Evolutionary conservation across 2,888 invertebrate genomes (phyloP).

Genomic region (Smittia aterrima): DNA sequence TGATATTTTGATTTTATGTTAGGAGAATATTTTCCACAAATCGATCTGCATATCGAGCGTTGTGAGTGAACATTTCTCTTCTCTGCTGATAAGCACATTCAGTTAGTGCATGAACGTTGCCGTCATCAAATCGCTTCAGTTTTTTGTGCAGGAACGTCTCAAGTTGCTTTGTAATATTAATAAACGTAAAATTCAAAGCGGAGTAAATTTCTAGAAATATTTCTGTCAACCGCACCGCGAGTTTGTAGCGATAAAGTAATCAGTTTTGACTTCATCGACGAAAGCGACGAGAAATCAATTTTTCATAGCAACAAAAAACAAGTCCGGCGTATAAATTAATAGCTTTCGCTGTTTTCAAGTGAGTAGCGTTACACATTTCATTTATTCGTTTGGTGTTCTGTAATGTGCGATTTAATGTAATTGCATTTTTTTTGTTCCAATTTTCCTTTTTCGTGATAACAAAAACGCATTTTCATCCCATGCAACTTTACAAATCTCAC

Average conservation of each 20-base stretch:
- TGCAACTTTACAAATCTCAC: too few relatives aligned
- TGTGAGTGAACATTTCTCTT: neutral
- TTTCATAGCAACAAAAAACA: neutral
- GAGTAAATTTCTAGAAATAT: neutral
- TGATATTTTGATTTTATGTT: conserved; percentile 18
- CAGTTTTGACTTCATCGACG: neutral
- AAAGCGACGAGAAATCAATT: neutral
- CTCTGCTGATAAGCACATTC: neutral
- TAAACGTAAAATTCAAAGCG: neutral
- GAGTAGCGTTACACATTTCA: neutral
- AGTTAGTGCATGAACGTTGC: neutral
- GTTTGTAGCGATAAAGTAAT: neutral
- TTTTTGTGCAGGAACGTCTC: too few relatives aligned
- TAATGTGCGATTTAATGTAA: too few relatives aligned
- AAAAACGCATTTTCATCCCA: too few relatives aligned
- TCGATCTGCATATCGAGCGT: too few relatives aligned
- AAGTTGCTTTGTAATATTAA: too few relatives aligned
- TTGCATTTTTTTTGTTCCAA: too few relatives aligned
- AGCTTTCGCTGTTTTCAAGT: neutral
- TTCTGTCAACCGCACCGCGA: neutral
- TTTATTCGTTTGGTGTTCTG: too few relatives aligned
- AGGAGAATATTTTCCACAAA: neutral
- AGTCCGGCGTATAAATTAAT: too few relatives aligned
- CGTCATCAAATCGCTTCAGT: neutral
- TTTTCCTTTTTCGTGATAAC: too few relatives aligned